Conservation (phyloP, 1,140 invertebrate species). For the Chlorops oryzae region DNA sequence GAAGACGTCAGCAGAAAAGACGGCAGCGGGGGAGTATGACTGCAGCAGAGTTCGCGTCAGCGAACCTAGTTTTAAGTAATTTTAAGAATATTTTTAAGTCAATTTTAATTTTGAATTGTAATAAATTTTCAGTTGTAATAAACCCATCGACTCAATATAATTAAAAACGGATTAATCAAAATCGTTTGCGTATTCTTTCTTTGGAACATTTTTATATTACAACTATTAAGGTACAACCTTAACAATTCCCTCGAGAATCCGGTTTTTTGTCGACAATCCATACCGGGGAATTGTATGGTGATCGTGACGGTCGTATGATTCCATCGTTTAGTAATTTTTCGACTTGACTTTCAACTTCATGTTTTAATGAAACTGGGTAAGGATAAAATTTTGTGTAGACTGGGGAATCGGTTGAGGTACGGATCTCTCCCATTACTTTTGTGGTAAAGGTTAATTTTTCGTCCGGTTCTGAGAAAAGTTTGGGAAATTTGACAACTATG, state of each 20-base stretch:
- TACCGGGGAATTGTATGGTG: constrained; percentile 17
- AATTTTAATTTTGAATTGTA: too few species aligned
- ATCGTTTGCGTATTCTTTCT: too few species aligned
- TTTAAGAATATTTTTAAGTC: too few species aligned
- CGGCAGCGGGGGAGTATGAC: too few species aligned
- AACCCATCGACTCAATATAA: too few species aligned
- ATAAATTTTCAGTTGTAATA: too few species aligned
- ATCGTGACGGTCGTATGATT: constrained; percentile 16
- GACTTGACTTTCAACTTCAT: constrained; percentile 12
- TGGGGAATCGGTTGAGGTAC: constrained; percentile 12
- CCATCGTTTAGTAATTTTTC: constrained; percentile 14
- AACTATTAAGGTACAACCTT: constrained; percentile 36
- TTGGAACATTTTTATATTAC: too few species aligned
- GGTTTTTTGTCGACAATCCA: constrained; percentile 14
- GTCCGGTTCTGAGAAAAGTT: constrained; percentile 13
- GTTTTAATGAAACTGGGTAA: constrained; percentile 15
- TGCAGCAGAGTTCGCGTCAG: too few species aligned
- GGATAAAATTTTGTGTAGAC: constrained; percentile 16
- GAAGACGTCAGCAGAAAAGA: too few species aligned
- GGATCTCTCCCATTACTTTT: constrained; percentile 16
- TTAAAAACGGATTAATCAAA: too few species aligned
- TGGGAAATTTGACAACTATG: not conserved
- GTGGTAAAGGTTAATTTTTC: constrained; percentile 16
- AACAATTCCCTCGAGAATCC: constrained; percentile 21
- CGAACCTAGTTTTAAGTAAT: too few species aligned